These are phyloP conservation scores for Arothron firmamentum DNA, from an alignment of 2,113 vertebrate genomes.

Conservation along the genomic window DNA sequence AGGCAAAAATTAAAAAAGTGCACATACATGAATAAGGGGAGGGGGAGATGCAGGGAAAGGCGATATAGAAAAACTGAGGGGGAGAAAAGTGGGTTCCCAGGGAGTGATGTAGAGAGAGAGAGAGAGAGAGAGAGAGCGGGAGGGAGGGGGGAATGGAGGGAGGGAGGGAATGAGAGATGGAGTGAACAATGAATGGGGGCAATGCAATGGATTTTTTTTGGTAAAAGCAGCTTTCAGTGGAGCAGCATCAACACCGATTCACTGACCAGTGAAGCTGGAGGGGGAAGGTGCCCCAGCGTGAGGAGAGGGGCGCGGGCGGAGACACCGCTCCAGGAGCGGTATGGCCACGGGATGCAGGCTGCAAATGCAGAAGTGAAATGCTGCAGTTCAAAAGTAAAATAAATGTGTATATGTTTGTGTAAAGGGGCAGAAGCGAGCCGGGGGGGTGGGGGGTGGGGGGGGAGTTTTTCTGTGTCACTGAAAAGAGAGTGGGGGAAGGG, in stretches of 20 bases:
- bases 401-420: slow-evolving; percentile 42
- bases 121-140: slow-evolving; percentile 49
- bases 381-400: slow-evolving; percentile 27
- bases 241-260: slow-evolving; percentile 42
- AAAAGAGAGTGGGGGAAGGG: slow-evolving; percentile 71
- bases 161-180: slow-evolving; percentile 51
- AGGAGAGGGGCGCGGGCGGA: slow-evolving; percentile 24
- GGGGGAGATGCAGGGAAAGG: slow-evolving; percentile 33
- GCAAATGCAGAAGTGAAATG: slow-evolving; percentile 1
- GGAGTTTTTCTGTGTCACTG: slow-evolving; percentile 76
- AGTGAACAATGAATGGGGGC: slow-evolving; percentile 59
- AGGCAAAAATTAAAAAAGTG: slow-evolving; percentile 22
- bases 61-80: slow-evolving; percentile 53
- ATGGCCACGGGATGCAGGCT: slow-evolving; percentile 11
- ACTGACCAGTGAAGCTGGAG: slow-evolving; percentile 23
- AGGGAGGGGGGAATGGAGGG: slow-evolving; percentile 7
- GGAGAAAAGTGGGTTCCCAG: slow-evolving; percentile 55
- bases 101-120: slow-evolving; percentile 56
- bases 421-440: slow-evolving; percentile 44
- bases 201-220: slow-evolving; percentile 55
- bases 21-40: slow-evolving; percentile 45
- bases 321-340: slow-evolving; percentile 20
- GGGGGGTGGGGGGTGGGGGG: slow-evolving; percentile 56
- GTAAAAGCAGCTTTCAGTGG: slow-evolving; percentile 54
- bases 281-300: slow-evolving; percentile 29